phyloP scores from a whole-genome alignment of 1,140 invertebrate genomes.

The Hormaphis cornu region DNA sequence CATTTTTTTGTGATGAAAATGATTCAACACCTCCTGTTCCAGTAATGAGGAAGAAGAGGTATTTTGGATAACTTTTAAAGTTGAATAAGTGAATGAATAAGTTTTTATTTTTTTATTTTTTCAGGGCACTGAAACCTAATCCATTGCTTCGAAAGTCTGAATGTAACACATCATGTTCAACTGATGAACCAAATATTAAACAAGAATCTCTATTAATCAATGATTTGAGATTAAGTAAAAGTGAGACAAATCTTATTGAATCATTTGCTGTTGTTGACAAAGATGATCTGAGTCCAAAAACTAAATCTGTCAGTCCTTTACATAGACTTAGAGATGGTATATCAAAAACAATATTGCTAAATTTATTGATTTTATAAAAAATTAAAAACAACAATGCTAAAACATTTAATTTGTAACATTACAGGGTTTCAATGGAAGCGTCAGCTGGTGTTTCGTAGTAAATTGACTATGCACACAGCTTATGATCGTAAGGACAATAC shows the following conservation, averaged over 20 bases:
- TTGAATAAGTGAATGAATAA: background rate
- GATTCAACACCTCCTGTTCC: constrained; percentile 34
- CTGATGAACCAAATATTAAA: constrained; percentile 40
- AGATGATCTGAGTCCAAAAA: constrained; percentile 45
- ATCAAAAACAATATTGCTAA: background rate
- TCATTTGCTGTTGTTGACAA: constrained; percentile 75
- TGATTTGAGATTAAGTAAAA: constrained; percentile 66
- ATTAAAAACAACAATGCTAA: background rate
- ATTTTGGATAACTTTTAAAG: constrained; percentile 46
- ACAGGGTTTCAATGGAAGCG: constrained; percentile 80
- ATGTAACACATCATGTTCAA: constrained; percentile 40
- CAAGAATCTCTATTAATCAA: constrained; percentile 41
- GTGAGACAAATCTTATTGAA: constrained; percentile 81
- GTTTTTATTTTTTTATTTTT: background rate
- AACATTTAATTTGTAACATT: background rate
- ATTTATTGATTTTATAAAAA: background rate
- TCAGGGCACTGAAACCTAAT: constrained; percentile 42
- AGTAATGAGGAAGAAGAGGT: constrained; percentile 50
- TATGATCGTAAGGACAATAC: constrained; percentile 94
- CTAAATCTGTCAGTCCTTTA: constrained; percentile 38
- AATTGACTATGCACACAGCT: constrained; percentile 97
- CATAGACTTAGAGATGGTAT: constrained; percentile 2
- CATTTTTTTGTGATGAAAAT: constrained; percentile 9
- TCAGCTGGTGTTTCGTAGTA: constrained; percentile 86
- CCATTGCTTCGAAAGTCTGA: constrained; percentile 39